Evolutionary conservation across 2,888 invertebrate genomes (phyloP).

Genomic region (Plebejus anna): DNA sequence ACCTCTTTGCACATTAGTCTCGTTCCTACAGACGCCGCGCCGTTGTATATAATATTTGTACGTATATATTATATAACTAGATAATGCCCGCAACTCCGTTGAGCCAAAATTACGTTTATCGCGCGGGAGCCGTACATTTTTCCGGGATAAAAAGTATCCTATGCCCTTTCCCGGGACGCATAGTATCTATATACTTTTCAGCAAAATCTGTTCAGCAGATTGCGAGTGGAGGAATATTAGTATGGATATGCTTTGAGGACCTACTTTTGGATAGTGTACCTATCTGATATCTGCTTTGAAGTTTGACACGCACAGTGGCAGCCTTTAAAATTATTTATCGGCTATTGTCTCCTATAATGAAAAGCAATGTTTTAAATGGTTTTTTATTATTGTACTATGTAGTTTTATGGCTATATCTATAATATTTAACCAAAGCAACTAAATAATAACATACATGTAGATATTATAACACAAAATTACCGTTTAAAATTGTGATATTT

Average conservation of each 20-base stretch:
- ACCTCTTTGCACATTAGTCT: not conserved
- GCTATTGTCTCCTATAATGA: not conserved
- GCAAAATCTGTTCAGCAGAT: too few species aligned
- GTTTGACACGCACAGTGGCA: not conserved
- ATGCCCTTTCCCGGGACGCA: too few species aligned
- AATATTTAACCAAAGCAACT: not conserved
- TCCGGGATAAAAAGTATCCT: too few species aligned
- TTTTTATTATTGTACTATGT: not conserved
- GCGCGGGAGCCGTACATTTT: too few species aligned
- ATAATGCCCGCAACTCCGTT: too few species aligned
- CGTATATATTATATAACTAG: too few species aligned
- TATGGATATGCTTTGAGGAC: too few species aligned
- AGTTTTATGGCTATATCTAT: not conserved
- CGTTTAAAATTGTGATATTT: constrained; percentile 61
- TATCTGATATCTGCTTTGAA: too few species aligned
- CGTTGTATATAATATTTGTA: not conserved
- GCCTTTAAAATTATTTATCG: not conserved
- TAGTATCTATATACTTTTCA: too few species aligned
- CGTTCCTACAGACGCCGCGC: not conserved
- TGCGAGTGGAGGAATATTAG: too few species aligned
- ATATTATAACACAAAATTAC: constrained; percentile 61
- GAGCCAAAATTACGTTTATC: too few species aligned
- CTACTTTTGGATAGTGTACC: too few species aligned
- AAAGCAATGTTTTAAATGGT: not conserved
- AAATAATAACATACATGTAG: not conserved